Evolutionary conservation across 1,140 invertebrate genomes (phyloP).

Genomic region (Ylistrum balloti): DNA sequence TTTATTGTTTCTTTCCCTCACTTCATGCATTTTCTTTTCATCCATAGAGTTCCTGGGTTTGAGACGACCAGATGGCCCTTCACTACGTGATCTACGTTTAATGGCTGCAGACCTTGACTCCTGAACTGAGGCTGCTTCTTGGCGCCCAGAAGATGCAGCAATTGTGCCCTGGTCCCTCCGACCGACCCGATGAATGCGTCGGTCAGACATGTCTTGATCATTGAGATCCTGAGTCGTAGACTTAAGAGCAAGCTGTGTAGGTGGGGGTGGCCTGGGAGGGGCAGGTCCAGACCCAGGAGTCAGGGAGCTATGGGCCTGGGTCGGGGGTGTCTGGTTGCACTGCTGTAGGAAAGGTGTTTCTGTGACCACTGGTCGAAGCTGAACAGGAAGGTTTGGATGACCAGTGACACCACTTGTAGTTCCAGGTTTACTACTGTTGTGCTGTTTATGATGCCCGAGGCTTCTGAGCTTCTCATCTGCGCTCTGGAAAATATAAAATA

Average conservation of each 20-base stretch:
- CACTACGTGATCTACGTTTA: slow-evolving; percentile 76
- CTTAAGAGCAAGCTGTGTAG: slow-evolving; percentile 44
- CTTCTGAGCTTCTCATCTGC: slow-evolving; percentile 79
- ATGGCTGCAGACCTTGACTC: slow-evolving; percentile 53
- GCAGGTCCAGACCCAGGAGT: slow-evolving; percentile 50
- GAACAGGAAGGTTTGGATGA: background rate
- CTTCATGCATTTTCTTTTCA: slow-evolving; percentile 51
- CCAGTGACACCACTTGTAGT: slow-evolving; percentile 42
- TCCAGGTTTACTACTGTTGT: slow-evolving; percentile 46
- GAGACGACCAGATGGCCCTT: slow-evolving; percentile 68
- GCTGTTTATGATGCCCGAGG: slow-evolving; percentile 62
- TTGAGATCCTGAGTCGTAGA: background rate
- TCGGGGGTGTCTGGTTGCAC: slow-evolving; percentile 44
- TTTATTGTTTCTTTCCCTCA: slow-evolving; percentile 55
- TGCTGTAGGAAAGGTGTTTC: slow-evolving; percentile 34
- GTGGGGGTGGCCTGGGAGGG: slow-evolving; percentile 35
- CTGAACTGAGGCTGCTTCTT: slow-evolving; percentile 44
- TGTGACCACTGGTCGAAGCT: slow-evolving; percentile 46
- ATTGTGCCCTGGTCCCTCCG: slow-evolving; percentile 34
- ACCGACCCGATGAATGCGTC: slow-evolving; percentile 41
- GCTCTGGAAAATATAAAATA: slow-evolving; percentile 71
- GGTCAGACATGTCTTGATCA: background rate
- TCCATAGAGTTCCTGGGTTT: slow-evolving; percentile 67
- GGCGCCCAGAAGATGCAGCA: slow-evolving; percentile 57
- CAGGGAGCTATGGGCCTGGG: slow-evolving; percentile 50